Conservation (phyloP, 2,797 vertebrate species). For the Anomalospiza imberbis region DNA sequence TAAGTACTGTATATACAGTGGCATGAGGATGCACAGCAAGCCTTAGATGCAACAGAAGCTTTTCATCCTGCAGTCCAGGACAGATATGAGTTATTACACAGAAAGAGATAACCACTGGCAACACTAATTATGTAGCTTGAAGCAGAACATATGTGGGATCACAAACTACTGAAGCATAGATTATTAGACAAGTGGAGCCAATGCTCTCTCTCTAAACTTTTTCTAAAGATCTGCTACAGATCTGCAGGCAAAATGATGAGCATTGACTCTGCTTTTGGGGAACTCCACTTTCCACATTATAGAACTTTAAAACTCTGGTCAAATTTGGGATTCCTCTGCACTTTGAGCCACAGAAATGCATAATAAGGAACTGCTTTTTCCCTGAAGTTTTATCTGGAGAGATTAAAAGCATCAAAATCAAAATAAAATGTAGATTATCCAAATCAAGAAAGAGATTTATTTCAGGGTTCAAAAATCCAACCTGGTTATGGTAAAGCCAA, state of each 20-base stretch:
- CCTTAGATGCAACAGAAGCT: not conserved
- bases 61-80: not conserved
- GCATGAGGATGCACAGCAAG: not conserved
- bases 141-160: not conserved
- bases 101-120: constrained; percentile 4
- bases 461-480: not conserved
- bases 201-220: not conserved
- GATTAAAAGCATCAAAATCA: not conserved
- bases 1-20: not conserved
- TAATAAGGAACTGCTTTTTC: not conserved
- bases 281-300: not conserved
- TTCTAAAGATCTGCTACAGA: not conserved
- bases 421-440: not conserved
- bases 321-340: not conserved
- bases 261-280: not conserved
- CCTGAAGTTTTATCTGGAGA: not conserved
- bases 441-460: not conserved
- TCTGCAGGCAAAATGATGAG: not conserved
- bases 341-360: not conserved
- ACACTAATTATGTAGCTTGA: constrained; percentile 1
- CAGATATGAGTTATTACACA: not conserved
- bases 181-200: not conserved
- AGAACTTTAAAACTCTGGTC: not conserved
- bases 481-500: not conserved
- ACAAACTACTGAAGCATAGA: not conserved